Percentiles rank a stretch among this genome's conserved stretches.
Conservation (phyloP, 2,888 invertebrate species). For the Eudasyphora cyanicolor region DNA sequence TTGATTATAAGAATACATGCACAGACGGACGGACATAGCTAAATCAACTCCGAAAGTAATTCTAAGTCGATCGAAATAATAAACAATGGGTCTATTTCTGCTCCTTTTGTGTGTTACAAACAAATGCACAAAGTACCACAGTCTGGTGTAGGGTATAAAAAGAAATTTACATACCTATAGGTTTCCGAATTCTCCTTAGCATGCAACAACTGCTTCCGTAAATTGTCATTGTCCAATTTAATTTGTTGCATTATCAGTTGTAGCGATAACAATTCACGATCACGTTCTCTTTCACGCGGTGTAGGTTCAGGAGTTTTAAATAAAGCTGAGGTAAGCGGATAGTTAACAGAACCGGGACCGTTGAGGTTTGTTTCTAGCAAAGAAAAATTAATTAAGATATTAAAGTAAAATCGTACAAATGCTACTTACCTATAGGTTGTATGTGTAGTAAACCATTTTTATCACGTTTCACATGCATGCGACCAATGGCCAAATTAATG, state of each 20-base stretch:
- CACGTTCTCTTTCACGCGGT: constrained; percentile 75
- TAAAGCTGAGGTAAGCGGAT: constrained; percentile 63
- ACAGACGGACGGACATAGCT: no score
- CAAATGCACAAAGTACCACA: no score
- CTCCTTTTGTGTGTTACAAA: no score
- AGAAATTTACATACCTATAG: constrained; percentile 80
- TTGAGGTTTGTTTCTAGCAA: constrained; percentile 67
- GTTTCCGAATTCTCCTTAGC: constrained; percentile 81
- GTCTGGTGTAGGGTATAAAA: no score
- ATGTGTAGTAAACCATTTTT: constrained; percentile 88
- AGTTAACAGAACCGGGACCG: constrained; percentile 63
- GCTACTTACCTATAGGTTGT: constrained; percentile 81
- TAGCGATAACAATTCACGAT: constrained; percentile 80
- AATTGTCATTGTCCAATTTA: constrained; percentile 84
- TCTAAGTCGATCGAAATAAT: no score
- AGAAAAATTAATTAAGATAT: background rate
- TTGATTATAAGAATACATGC: no score
- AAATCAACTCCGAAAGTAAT: no score
- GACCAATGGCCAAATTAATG: constrained; percentile 87
- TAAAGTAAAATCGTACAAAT: background rate
- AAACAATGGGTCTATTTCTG: no score
- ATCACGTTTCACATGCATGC: constrained; percentile 86
- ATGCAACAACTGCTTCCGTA: constrained; percentile 82
- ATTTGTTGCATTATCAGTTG: constrained; percentile 82
- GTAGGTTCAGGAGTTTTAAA: constrained; percentile 43